Percentiles rank a stretch among this genome's conserved stretches.
Evolutionary conservation across 2,113 vertebrate genomes (phyloP).

Genomic region (Chlorodrepanis virens): DNA sequence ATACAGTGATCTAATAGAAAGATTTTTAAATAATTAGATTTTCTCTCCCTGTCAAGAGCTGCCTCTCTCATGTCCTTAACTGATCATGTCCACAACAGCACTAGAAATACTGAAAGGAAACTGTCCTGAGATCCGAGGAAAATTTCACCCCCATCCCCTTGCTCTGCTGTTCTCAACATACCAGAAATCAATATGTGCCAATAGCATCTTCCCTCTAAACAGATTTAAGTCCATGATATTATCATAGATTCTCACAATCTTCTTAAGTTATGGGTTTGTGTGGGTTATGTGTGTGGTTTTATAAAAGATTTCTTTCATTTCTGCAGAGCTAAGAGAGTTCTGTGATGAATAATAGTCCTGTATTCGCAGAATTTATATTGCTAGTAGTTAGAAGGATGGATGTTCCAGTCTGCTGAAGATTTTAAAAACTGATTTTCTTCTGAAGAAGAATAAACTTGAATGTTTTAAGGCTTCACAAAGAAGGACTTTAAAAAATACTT

Average conservation of each 20-base stretch:
- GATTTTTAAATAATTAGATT: neutral
- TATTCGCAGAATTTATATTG: slow-evolving; percentile 19
- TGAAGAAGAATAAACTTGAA: neutral
- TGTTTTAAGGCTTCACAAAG: neutral
- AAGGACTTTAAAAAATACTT: neutral
- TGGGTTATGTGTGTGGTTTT: neutral
- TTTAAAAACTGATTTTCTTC: slow-evolving; percentile 28
- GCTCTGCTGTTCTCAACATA: neutral
- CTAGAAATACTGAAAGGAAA: neutral
- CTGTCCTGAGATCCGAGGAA: neutral
- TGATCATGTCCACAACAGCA: neutral
- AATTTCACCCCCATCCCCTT: neutral
- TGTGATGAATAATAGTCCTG: neutral
- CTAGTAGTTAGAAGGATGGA: neutral
- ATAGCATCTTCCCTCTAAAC: neutral
- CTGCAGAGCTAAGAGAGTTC: neutral
- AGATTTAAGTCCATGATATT: neutral
- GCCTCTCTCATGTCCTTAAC: neutral
- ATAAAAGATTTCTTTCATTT: slow-evolving; percentile 15
- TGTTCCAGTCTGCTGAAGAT: neutral
- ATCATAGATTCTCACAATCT: neutral
- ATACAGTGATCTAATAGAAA: neutral
- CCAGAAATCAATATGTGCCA: neutral
- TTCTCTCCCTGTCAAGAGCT: neutral
- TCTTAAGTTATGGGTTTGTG: neutral